Percentiles rank a stretch among this genome's conserved stretches.
Conservation (phyloP, 2,797 vertebrate genomes). For the Carapus acus region DNA sequence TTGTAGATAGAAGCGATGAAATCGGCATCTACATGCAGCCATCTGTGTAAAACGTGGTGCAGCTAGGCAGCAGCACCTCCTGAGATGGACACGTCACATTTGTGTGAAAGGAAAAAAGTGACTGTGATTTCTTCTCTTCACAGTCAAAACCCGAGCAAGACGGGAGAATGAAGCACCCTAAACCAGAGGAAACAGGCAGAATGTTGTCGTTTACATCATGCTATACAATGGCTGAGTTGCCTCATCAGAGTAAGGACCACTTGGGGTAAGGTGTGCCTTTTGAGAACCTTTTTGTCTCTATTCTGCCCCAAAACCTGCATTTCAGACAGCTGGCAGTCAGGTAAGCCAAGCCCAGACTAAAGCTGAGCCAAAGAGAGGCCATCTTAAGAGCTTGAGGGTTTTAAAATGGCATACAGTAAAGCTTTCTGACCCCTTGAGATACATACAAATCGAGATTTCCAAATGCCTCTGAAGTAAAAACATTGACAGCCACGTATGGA, state of each 20-base stretch:
- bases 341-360: too few species aligned
- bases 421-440: too few species aligned
- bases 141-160: slow-evolving; percentile 3
- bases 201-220: slow-evolving; percentile 26
- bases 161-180: neutral
- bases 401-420: too few species aligned
- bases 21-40: neutral
- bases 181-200: slow-evolving; percentile 34
- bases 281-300: slow-evolving; percentile 18
- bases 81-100: neutral
- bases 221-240: slow-evolving; percentile 7
- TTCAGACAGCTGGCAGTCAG: too few species aligned
- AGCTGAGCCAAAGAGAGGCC: too few species aligned
- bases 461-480: too few species aligned
- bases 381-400: too few species aligned
- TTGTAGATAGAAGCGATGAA: neutral
- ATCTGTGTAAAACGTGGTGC: slow-evolving; percentile 3
- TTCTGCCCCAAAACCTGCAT: too few species aligned
- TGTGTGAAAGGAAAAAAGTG: neutral
- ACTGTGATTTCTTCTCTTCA: slow-evolving; percentile 8
- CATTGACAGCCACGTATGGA: too few species aligned
- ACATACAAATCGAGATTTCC: too few species aligned
- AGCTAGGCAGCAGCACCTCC: neutral
- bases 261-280: slow-evolving; percentile 33
- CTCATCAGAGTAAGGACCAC: slow-evolving; percentile 28